Base-by-base conservation (phyloP, 2,113 vertebrate genomes). In the Corythaeola cristata region DNA sequence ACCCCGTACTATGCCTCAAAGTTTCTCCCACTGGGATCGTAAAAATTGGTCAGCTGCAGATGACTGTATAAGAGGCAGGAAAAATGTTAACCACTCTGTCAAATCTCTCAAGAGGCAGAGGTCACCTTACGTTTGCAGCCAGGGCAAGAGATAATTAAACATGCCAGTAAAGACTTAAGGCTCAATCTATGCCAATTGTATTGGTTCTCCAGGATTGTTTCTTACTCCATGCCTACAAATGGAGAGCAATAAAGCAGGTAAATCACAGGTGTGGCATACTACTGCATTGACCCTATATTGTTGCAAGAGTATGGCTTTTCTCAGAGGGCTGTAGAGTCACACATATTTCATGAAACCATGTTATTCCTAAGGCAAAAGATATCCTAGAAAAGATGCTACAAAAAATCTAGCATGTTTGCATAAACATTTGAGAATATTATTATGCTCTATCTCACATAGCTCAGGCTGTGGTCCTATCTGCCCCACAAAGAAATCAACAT, bases 31-130 rank as follows among this genome's bases (percentile, higher is more conserved):
- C 15, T 59, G 47, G 44, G 21, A 66, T 94, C 76, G 69, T 93
- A 83, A 95, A 96, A 96, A 80, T 56, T 91, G 86, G 64, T 85
- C 77, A 93, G 58, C 87, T 96, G 69, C 60, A 91, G 85, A 93
- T 90, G 63, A 95, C 74, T 69, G 52, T 93, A 85, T 84, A 93
- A 97, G 59, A 96, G 67, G 69, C 41, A 60, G 81, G 47, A 78
- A 95, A 87, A 96, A 95, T 82, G 50, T 95, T 93, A 97, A 86
- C 47, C 37, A 67, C 19, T 93, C 74, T 83, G 14, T 83, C 44
- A 96, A 91, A 12, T 63, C 63, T 81, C 71, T 68, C 24, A 85
- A 60, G 35, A 59, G 35, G 12, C 8, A 88, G 53, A 66, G 58
- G 49, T 59, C 55, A 68, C 26, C 88, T 58, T 60, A 71, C 27